phyloP scores from a whole-genome alignment of 2,113 vertebrate species.

The Chaetura pelagica region DNA sequence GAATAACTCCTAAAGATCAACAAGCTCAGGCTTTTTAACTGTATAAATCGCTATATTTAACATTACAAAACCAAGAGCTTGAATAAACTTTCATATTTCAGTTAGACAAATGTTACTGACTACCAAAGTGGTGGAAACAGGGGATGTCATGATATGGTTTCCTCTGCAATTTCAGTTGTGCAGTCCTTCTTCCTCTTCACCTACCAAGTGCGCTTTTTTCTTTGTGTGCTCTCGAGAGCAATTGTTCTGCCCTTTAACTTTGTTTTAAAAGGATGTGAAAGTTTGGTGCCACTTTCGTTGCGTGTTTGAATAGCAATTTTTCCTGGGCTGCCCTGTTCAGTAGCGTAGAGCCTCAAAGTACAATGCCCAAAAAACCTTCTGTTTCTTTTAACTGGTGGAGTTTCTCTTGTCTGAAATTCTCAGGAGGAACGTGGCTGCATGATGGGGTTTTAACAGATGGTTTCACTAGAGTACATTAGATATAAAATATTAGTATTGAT shows the following conservation, averaged over 20 bases:
- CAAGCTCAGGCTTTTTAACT: not conserved
- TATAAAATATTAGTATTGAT: not conserved
- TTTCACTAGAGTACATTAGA: not conserved
- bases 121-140: not conserved
- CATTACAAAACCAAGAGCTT: not conserved
- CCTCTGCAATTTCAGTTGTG: not conserved
- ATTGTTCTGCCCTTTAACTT: slow-evolving; percentile 8
- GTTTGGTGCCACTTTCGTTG: not conserved
- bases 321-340: not conserved
- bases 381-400: not conserved
- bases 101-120: not conserved
- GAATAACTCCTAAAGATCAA: not conserved
- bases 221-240: not conserved
- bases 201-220: not conserved
- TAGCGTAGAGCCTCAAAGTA: not conserved
- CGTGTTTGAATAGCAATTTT: not conserved
- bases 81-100: not conserved
- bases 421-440: not conserved
- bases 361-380: not conserved
- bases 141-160: not conserved
- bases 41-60: not conserved
- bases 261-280: not conserved
- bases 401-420: not conserved
- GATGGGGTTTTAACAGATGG: not conserved
- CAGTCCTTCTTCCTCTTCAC: not conserved